These are phyloP conservation scores for Nilaparvata lugens DNA, from an alignment of 1,140 invertebrate species.

Conservation along the genomic window DNA sequence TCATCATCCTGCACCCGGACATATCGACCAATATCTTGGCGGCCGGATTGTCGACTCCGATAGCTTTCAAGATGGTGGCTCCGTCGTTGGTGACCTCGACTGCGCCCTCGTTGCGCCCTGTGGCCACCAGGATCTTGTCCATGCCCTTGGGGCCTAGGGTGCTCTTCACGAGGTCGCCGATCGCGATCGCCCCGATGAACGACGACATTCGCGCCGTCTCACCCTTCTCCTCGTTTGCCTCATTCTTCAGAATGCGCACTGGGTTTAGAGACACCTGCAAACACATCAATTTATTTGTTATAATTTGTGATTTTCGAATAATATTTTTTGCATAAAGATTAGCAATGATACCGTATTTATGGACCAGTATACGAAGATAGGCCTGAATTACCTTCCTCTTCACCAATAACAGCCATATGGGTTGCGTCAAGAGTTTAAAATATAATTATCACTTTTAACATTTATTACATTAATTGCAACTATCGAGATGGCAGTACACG, in stretches of 20 bases:
- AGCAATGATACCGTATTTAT: too few species aligned
- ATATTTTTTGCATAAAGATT: too few species aligned
- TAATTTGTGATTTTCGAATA: too few species aligned
- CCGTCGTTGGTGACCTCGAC: constrained; percentile 99
- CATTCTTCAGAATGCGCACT: constrained; percentile 37
- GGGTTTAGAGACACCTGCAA: constrained; percentile 10
- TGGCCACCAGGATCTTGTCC: constrained; percentile 96
- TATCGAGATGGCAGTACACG: too few species aligned
- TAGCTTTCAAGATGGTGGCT: constrained; percentile 92
- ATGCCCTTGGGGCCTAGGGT: constrained; percentile 99
- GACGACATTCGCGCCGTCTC: constrained; percentile 92
- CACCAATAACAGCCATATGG: too few species aligned
- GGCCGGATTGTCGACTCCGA: constrained; percentile 98
- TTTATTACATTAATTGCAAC: too few species aligned
- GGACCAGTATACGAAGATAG: too few species aligned
- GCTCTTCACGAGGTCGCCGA: constrained; percentile 96
- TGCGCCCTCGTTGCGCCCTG: constrained; percentile 68
- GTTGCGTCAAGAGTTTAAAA: too few species aligned
- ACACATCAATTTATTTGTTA: too few species aligned
- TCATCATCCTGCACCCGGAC: constrained; percentile 99
- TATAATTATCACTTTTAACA: too few species aligned
- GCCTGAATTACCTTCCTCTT: too few species aligned
- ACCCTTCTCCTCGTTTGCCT: constrained; percentile 95
- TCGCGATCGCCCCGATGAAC: constrained; percentile 96
- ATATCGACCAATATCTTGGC: constrained; percentile 98